A percentile compares a stretch with the other conserved stretches of the same genome.
Conservation (phyloP, 2,888 invertebrate species). For the Rhagophthalmus giganteus region DNA sequence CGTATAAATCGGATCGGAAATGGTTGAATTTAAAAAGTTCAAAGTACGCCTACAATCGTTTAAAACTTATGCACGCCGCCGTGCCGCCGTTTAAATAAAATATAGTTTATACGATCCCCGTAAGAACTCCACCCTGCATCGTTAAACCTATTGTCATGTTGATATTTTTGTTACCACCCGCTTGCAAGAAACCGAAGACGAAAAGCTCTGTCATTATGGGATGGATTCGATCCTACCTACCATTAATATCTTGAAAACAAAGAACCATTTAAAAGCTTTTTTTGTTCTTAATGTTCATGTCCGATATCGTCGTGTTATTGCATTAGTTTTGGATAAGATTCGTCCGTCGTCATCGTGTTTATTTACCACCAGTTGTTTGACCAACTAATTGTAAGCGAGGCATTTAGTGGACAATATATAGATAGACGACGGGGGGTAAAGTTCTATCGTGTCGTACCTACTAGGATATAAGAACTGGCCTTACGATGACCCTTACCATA, state of each 20-base stretch:
- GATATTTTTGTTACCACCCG: conserved; percentile 36
- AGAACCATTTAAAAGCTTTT: conserved; percentile 17
- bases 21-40: conserved; percentile 7
- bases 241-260: conserved; percentile 28
- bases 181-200: conserved; percentile 24
- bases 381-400: too few species aligned
- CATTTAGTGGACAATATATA: too few species aligned
- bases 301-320: too few species aligned
- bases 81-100: conserved; percentile 27
- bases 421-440: too few species aligned
- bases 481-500: too few species aligned
- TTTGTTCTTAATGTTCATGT: conserved; percentile 1
- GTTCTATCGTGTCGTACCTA: too few species aligned
- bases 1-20: conserved; percentile 27
- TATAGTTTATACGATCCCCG: conserved; percentile 19
- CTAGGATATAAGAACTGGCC: too few species aligned
- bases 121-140: conserved; percentile 29
- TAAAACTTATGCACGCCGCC: conserved; percentile 20
- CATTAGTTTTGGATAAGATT: too few species aligned
- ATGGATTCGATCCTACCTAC: conserved; percentile 13
- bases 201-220: conserved; percentile 30
- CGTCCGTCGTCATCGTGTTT: too few species aligned
- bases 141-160: conserved; percentile 36
- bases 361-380: too few species aligned
- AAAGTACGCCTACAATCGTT: conserved; percentile 15